Percentiles rank a stretch among this genome's conserved stretches.
These are phyloP conservation scores for Microtus pennsylvanicus DNA, from an alignment of 2,113 vertebrate genomes.

Conservation along the genomic window DNA sequence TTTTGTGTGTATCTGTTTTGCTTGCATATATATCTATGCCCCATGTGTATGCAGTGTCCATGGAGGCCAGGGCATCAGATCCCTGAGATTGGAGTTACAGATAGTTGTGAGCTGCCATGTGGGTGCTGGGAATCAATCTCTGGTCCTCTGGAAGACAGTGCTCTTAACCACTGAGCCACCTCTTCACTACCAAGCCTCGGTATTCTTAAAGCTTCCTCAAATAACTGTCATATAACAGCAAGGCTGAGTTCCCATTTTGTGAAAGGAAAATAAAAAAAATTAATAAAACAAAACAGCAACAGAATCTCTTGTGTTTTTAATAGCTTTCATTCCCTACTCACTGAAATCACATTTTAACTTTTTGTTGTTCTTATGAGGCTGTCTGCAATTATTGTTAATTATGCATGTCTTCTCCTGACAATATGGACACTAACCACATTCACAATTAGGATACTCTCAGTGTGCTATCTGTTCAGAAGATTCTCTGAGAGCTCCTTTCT, in stretches of 20 bases:
- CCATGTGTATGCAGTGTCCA: background rate
- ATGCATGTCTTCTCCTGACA: constrained; percentile 27
- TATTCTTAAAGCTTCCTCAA: background rate
- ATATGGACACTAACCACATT: constrained; percentile 15
- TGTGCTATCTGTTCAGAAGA: constrained; percentile 36
- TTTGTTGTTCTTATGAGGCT: constrained; percentile 47
- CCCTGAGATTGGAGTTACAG: background rate
- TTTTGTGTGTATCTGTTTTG: background rate
- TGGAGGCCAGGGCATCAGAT: background rate
- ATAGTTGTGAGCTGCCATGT: background rate
- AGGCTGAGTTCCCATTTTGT: background rate
- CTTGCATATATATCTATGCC: background rate
- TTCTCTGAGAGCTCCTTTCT: constrained; percentile 55
- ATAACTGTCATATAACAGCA: background rate
- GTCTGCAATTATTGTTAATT: constrained; percentile 48
- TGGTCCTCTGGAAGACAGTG: background rate
- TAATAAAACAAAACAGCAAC: background rate
- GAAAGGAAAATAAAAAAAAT: background rate
- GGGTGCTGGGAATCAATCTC: background rate
- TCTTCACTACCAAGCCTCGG: background rate
- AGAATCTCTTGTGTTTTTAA: background rate
- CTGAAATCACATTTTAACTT: constrained; percentile 55
- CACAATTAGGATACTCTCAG: constrained; percentile 49
- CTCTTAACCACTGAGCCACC: background rate
- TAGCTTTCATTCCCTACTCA: constrained; percentile 42